Evolutionary conservation across 2,888 invertebrate species (phyloP), one percentile per base, ranked within the genome.

Genomic region (Oscheius onirici): DNA sequence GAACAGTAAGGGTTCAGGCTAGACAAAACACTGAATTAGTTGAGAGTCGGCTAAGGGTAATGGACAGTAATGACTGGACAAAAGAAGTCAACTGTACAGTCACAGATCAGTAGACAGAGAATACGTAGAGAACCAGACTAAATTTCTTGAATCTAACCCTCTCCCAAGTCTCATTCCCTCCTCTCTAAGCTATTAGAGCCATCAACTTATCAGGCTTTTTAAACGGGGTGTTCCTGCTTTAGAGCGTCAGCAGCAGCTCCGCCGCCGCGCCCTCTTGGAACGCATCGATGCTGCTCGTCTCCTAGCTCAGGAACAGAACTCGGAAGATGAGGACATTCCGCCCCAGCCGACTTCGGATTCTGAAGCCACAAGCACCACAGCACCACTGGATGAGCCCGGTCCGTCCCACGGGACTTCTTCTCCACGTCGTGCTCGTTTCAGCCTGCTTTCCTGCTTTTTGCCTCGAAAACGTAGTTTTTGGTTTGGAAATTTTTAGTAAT

Each of bases 381-480:
- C 34, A 34, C 34, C 34, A 34, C 20, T 49, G 15, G 63, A 63
- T 17, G 63, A 63, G 34, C 63, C 63, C 49, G 63, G 63, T 63
- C 63, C 63, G 63, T 49, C 49, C 15, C 17, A 41, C 1, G 3
- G 24, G 55, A 24, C 55, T 55, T 55, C 55, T 55, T 20, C 58
- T 58, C 17, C 58, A 20, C n/a, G 41, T 40, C 58, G 58, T 58
- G 41, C 41, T 63, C 46, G 46, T 63, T 10, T 49, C 2, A 15
- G 46, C 17, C 49, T 63, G 63, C 49, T 63, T 63, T 63, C 34
- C 49, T 63, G 63, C 63, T 58, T 58, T 24, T 40, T 58, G 34
- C n/a, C 28, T 49, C 26, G 46, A 24, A 49, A 63, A 49, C 63
- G 63, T 63, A 63, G 43, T 28, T 15, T n/a, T 58, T 41, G 13